Evolutionary conservation across 2,113 vertebrate species (phyloP).

Genomic region (Crotophaga sulcirostris): DNA sequence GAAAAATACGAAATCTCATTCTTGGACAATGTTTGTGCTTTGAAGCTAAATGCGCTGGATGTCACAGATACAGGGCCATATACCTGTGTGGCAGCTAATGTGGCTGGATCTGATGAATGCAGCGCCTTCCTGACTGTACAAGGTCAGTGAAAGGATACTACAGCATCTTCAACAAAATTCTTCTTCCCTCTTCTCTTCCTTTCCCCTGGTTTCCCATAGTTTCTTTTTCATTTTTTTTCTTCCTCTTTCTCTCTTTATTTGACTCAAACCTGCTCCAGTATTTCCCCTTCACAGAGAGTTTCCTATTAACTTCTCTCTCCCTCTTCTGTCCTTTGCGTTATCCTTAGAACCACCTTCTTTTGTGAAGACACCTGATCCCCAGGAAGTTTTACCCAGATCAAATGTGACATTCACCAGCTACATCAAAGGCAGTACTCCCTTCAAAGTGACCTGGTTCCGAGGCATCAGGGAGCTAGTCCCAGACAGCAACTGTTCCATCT

Average conservation of each 20-base stretch:
- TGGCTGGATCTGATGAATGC: constrained; percentile 89
- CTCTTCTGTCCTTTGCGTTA: background rate
- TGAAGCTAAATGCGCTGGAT: constrained; percentile 84
- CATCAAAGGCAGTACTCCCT: constrained; percentile 91
- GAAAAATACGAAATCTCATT: constrained; percentile 88
- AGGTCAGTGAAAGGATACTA: constrained; percentile 83
- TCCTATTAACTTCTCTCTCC: constrained; percentile 12
- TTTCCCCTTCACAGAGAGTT: background rate
- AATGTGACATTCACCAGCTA: constrained; percentile 85
- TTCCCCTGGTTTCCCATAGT: background rate
- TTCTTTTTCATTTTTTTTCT: background rate
- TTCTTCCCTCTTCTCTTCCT: background rate
- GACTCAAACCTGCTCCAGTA: background rate
- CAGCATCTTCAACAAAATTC: background rate
- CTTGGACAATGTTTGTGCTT: constrained; percentile 87
- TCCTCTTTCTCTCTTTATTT: background rate
- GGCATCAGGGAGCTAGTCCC: constrained; percentile 87
- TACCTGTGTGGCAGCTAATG: constrained; percentile 87
- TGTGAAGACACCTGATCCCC: constrained; percentile 87
- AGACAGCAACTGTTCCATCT: constrained; percentile 82
- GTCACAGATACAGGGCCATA: constrained; percentile 87
- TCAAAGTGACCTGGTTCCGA: constrained; percentile 93
- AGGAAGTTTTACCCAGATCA: constrained; percentile 88
- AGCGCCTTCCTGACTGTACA: constrained; percentile 85
- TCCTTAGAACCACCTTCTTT: constrained; percentile 93